A percentile compares a stretch with the other conserved stretches of the same genome.
These are phyloP conservation scores for Eupithecia pulchellata DNA, from an alignment of 2,888 invertebrate genomes.

Conservation along the genomic window DNA sequence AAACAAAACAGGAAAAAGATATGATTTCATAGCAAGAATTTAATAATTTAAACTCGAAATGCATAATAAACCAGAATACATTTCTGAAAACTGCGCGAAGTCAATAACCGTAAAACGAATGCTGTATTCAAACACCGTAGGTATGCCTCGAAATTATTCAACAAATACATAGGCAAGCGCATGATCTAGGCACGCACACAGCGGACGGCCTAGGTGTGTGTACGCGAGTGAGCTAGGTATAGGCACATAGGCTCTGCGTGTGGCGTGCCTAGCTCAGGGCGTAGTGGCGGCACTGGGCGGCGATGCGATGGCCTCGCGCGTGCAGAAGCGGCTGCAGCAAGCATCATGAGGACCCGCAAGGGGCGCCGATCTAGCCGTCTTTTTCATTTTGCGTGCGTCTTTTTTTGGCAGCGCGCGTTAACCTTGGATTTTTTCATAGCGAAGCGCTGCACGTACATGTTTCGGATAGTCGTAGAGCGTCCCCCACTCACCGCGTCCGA, in stretches of 20 bases:
- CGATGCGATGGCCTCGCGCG: constrained; percentile 53
- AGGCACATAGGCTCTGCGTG: constrained; percentile 31
- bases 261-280: constrained; percentile 21
- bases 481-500: constrained; percentile 83
- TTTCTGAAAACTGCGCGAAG: constrained; percentile 43
- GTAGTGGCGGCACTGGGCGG: constrained; percentile 16
- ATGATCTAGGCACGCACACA: constrained; percentile 34
- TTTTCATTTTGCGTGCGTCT: constrained; percentile 84
- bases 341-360: constrained; percentile 72
- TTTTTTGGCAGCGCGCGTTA: constrained; percentile 85
- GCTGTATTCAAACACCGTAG: constrained; percentile 25
- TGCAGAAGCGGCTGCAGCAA: constrained; percentile 57
- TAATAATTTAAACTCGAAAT: neutral
- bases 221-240: constrained; percentile 24
- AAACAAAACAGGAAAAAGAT: constrained; percentile 3
- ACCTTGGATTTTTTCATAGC: constrained; percentile 85
- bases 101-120: constrained; percentile 51
- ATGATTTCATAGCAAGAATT: neutral
- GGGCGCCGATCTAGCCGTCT: constrained; percentile 80
- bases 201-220: constrained; percentile 11
- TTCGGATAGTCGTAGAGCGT: constrained; percentile 84
- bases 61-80: constrained; percentile 19
- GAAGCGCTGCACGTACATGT: constrained; percentile 84
- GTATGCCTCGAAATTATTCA: constrained; percentile 23
- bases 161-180: constrained; percentile 25